Percentiles rank a stretch among this genome's conserved stretches.
These are phyloP conservation scores for Acanthacorydalis orientalis DNA, from an alignment of 2,888 invertebrate genomes.

Conservation along the genomic window DNA sequence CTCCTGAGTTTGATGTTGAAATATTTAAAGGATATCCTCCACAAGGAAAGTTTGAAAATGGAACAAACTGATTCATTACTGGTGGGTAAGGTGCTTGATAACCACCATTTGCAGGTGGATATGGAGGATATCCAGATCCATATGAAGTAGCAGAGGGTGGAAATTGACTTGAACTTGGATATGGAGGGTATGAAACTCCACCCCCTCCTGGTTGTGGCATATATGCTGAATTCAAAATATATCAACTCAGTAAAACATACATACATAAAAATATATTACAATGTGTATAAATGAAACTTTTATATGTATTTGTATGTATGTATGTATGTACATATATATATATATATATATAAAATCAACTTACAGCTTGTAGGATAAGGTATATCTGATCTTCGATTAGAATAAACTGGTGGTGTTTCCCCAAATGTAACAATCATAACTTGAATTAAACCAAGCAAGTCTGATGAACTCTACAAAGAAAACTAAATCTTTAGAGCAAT, in stretches of 20 bases:
- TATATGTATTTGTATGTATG: background rate
- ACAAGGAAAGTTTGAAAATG: slow-evolving; percentile 13
- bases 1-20: slow-evolving; percentile 21
- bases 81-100: slow-evolving; percentile 22
- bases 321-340: background rate
- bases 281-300: background rate
- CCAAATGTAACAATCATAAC: slow-evolving; percentile 86
- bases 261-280: background rate
- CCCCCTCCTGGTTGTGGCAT: slow-evolving; percentile 25
- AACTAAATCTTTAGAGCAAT: slow-evolving; percentile 5
- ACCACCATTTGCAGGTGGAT: slow-evolving; percentile 31
- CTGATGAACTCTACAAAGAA: slow-evolving; percentile 50
- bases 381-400: slow-evolving; percentile 39
- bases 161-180: slow-evolving; percentile 26
- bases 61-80: slow-evolving; percentile 4
- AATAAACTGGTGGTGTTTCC: slow-evolving; percentile 86
- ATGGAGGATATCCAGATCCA: slow-evolving; percentile 22
- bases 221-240: slow-evolving; percentile 20
- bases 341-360: slow-evolving; percentile 10
- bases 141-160: slow-evolving; percentile 16
- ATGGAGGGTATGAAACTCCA: slow-evolving; percentile 30
- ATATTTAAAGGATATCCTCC: slow-evolving; percentile 20
- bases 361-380: slow-evolving; percentile 38
- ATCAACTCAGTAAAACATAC: background rate
- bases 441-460: slow-evolving; percentile 75